Base-by-base conservation (phyloP, 2,113 vertebrate species). In the Ptilorrhoa leucosticta region DNA sequence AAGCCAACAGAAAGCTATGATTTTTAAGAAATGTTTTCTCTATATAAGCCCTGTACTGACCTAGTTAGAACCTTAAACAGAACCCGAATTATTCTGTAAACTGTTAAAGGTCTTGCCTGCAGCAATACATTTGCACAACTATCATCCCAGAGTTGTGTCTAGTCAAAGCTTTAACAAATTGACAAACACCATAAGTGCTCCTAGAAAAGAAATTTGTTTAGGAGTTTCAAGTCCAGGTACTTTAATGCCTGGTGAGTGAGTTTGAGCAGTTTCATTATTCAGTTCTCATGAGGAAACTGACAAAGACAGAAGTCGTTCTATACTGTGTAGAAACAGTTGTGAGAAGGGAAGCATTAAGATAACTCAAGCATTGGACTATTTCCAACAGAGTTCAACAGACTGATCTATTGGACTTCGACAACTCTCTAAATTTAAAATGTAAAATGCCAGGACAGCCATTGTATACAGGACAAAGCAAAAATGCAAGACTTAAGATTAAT, bases 131-230 rank as follows among this genome's bases (percentile, higher is more conserved):
- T 83, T 86, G 76, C 45, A 92, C 40, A 72, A 54, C 66, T 80
- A 60, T 76, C 50, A 88, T 73, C 28, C 15, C 0, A 3, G 47
- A 86, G 64, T 11, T 73, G 54, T 50, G 39, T 78, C 79, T 77
- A 89, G 42, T 83, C 76, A 51, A 63, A 75, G 31, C 68, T 92
- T 18, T 81, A 83, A 92, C 56, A 91, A 92, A 89, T 31, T 44
- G 68, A 95, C 91, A 93, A 94, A 93, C 86, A 94, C 15, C 0
- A 0, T 75, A 96, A 95, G 83, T 37, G 56, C 92, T 94, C 94
- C 80, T 69, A 96, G 71, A 93, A 95, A 93, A 86, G 71, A 83
- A 73, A 80, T 27, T 65, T 94, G 86, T 90, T 94, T 92, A 78
- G 80, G 89, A 66, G 27, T 73, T 93, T 86, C 75, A 87, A 69